A percentile compares a stretch with the other conserved stretches of the same genome.
Evolutionary conservation across 2,113 vertebrate genomes (phyloP).

Genomic region (Dicentrarchus labrax): DNA sequence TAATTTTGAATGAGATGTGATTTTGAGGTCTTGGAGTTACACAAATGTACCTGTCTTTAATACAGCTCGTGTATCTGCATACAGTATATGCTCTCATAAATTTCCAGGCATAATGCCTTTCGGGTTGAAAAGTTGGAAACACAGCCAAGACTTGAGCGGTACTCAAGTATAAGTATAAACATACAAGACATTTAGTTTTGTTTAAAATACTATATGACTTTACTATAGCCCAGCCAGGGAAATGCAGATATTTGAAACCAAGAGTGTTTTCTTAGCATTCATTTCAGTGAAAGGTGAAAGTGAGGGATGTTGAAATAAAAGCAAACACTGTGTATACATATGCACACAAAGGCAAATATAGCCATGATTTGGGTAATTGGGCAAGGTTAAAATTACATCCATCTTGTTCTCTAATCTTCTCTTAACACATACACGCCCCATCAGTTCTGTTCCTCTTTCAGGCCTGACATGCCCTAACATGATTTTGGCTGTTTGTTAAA

Average conservation of each 20-base stretch:
- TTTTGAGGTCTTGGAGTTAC: neutral
- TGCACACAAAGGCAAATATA: slow-evolving; percentile 11
- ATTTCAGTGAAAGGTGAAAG: slow-evolving; percentile 1
- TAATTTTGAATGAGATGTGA: neutral
- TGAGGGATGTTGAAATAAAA: slow-evolving; percentile 9
- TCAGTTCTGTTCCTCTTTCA: neutral
- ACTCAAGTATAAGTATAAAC: neutral
- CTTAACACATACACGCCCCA: neutral
- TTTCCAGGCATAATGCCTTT: neutral
- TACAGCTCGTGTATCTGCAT: neutral
- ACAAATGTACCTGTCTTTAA: neutral
- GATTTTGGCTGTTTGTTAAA: slow-evolving; percentile 41
- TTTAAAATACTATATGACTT: neutral
- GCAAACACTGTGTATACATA: neutral
- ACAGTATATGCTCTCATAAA: neutral
- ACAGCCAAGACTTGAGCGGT: neutral
- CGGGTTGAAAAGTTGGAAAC: neutral
- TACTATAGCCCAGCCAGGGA: too few relatives aligned
- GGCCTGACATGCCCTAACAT: slow-evolving; percentile 42
- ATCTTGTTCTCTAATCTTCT: slow-evolving; percentile 2
- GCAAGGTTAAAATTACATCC: slow-evolving; percentile 12
- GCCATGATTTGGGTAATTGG: neutral
- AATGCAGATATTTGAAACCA: neutral
- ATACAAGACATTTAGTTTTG: neutral
- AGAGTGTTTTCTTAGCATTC: neutral